These are phyloP conservation scores for Aphis craccivora DNA, from an alignment of 1,140 invertebrate genomes.

Conservation along the genomic window DNA sequence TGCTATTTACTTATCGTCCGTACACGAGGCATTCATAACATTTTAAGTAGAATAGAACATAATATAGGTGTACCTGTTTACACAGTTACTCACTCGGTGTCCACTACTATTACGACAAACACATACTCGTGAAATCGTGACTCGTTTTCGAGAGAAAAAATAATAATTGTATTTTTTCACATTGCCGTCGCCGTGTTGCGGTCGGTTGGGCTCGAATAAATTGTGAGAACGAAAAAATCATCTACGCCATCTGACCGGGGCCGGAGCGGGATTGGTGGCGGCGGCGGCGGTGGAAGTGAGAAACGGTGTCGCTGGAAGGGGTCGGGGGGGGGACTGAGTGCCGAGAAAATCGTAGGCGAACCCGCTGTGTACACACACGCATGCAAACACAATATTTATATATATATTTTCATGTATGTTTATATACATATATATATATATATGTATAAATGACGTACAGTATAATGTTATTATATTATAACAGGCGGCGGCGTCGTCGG, in stretches of 20 bases:
- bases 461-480: constrained; percentile 17
- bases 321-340: not conserved
- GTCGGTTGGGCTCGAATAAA: not conserved
- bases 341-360: not conserved
- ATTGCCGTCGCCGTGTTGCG: not conserved
- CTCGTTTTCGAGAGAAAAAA: not conserved
- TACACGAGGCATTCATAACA: not conserved
- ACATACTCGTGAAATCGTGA: not conserved
- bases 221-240: not conserved
- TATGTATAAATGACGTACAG: not conserved
- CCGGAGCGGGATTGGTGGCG: too few relatives aligned
- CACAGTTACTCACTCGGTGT: not conserved
- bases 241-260: not conserved
- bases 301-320: not conserved
- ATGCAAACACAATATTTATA: not conserved
- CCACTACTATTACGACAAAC: not conserved
- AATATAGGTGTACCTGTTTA: not conserved
- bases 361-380: not conserved
- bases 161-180: not conserved
- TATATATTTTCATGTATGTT: not conserved
- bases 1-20: not conserved
- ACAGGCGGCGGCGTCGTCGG: constrained; percentile 18
- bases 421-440: not conserved
- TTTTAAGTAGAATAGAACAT: not conserved
- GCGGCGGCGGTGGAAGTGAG: not conserved